These are phyloP conservation scores for Dascyllus trimaculatus DNA, from an alignment of 2,113 vertebrate species.

Conservation along the genomic window DNA sequence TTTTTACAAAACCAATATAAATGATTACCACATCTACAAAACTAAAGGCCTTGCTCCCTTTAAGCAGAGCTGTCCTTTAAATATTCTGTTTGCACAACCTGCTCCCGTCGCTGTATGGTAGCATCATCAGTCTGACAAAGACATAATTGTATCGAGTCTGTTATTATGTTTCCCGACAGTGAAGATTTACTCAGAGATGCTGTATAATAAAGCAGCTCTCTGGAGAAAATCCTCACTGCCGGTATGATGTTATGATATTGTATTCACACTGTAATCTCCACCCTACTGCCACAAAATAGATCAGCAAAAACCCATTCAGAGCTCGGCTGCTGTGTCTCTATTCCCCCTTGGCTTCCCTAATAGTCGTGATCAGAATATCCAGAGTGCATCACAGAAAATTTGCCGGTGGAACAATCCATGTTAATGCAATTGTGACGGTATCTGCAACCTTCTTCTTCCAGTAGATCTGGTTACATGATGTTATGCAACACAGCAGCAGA, in stretches of 20 bases:
- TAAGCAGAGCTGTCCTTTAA: conserved; percentile 5
- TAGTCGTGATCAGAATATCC: conserved; percentile 69
- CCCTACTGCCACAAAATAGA: conserved; percentile 63
- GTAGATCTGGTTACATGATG: conserved; percentile 66
- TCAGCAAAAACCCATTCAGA: conserved; percentile 59
- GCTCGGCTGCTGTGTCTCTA: conserved; percentile 47
- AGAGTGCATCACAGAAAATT: conserved; percentile 47
- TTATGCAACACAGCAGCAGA: conserved; percentile 52
- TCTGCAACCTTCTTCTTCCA: conserved; percentile 41
- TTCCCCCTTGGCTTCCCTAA: conserved; percentile 68
- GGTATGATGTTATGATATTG: conserved; percentile 62
- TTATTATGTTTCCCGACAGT: conserved; percentile 52
- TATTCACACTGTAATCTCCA: conserved; percentile 70
- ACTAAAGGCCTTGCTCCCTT: not conserved
- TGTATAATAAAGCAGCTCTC: conserved; percentile 52
- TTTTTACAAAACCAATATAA: no score
- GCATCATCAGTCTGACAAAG: conserved; percentile 26
- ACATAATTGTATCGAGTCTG: conserved; percentile 30
- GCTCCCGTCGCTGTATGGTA: not conserved
- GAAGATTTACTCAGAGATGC: conserved; percentile 58
- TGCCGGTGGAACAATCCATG: conserved; percentile 66
- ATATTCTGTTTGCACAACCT: not conserved
- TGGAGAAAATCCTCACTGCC: conserved; percentile 47
- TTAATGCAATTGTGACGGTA: conserved; percentile 69
- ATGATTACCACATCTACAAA: not conserved